Base-by-base conservation (phyloP, 2,797 vertebrate species). In the Lepidocolaptes lacrymiger region DNA sequence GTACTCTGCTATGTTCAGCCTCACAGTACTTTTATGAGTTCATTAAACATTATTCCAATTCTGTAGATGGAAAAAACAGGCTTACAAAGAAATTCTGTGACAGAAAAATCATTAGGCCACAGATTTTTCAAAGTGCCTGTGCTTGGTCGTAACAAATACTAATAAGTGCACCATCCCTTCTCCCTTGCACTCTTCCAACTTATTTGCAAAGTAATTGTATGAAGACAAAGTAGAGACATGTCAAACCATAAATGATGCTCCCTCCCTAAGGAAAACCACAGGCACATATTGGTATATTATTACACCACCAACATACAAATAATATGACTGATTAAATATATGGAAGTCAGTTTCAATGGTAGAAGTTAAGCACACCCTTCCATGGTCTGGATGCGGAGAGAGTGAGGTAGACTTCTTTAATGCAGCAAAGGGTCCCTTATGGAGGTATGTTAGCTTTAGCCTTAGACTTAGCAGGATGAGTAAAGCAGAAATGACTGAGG, bases 21-120 rank as follows among this genome's bases (percentile, higher is more conserved):
- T 83, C 64, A 64, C 36, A 56, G 59, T 61, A 46, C 10, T 55
- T 59, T 77, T 82, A 66, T 2, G 55, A 88, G 73, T 91, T 82
- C 52, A 81, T 90, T 78, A 93, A 91, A 93, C 73, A 88, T 49
- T 84, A 91, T 43, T 93, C 37, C 34, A 22, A 20, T 32, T 67
- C 44, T 64, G 5, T 39, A 69, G n/a, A 82, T 73, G 51, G 15
- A 43, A 63, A 82, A 91, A 84, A 46, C 59, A 89, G 49, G 20
- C n/a, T 4, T 6, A 46, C 3, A 32, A 36, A 78, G 41, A 48
- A 85, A 64, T 3, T 27, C 34, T 76, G 7, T 59, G 52, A 61
- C 34, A 88, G 56, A 55, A 89, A 76, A 72, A 72, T 63, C 27
- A 62, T 73, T 34, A 64, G 43, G 8, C 11, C 21, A 34, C 2